Evolutionary conservation across 2,888 invertebrate genomes (phyloP).

Genomic region (Oligia strigilis): DNA sequence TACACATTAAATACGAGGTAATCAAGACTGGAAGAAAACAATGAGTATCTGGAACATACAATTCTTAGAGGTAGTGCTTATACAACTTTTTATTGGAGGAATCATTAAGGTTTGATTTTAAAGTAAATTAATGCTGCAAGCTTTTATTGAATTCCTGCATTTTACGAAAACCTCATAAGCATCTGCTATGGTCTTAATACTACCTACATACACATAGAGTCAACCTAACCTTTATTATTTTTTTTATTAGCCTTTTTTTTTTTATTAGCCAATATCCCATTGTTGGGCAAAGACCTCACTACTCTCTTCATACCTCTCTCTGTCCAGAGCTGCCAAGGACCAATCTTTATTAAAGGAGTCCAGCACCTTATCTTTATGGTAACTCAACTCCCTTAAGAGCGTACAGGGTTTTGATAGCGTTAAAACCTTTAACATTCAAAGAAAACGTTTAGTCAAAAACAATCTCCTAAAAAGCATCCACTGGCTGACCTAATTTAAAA

Average conservation of each 20-base stretch:
- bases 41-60: background rate
- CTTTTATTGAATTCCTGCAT: background rate
- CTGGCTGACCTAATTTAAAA: conserved; percentile 44
- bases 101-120: background rate
- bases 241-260: background rate
- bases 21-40: conserved; percentile 28
- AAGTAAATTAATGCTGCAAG: background rate
- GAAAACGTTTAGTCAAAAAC: conserved; percentile 8
- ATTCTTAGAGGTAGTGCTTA: background rate
- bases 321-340: no score
- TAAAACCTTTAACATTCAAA: conserved; percentile 6
- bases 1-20: conserved; percentile 33
- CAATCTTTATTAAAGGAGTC: background rate
- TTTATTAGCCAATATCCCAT: background rate
- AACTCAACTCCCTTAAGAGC: no score
- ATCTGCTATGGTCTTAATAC: background rate
- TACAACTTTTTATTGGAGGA: background rate
- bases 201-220: background rate
- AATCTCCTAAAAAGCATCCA: conserved; percentile 10
- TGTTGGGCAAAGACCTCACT: background rate
- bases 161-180: background rate
- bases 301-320: no score
- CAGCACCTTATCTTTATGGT: background rate
- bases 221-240: background rate
- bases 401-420: background rate